Percentiles rank a stretch among this genome's conserved stretches.
Conservation (phyloP, 1,140 invertebrate genomes). For the Zophobas atratus region DNA sequence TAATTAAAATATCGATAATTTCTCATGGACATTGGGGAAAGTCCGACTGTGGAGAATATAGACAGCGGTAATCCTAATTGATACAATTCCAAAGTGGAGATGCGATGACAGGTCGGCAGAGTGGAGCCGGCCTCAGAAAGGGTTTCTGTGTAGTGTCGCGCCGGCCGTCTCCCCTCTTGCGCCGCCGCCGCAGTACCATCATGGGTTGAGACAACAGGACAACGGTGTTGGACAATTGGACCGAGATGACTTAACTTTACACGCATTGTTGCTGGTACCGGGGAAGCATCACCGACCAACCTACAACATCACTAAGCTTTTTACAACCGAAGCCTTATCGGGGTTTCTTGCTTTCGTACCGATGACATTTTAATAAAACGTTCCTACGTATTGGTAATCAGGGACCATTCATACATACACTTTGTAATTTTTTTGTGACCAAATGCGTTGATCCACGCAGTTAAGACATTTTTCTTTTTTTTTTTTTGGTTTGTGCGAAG, state of each 20-base stretch:
- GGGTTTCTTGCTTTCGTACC: not conserved
- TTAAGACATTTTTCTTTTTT: too few species aligned
- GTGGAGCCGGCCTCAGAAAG: slow-evolving; percentile 64
- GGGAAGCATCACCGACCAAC: slow-evolving; percentile 20
- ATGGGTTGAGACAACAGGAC: slow-evolving; percentile 30
- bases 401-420: not conserved
- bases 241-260: slow-evolving; percentile 60
- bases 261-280: not conserved
- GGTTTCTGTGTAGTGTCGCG: slow-evolving; percentile 65
- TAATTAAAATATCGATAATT: slow-evolving; percentile 47
- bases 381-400: not conserved
- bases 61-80: slow-evolving; percentile 63
- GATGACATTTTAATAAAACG: slow-evolving; percentile 35
- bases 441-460: not conserved
- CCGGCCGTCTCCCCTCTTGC: slow-evolving; percentile 47
- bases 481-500: too few species aligned
- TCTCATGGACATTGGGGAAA: slow-evolving; percentile 21
- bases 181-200: slow-evolving; percentile 8
- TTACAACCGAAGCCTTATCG: slow-evolving; percentile 23
- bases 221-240: slow-evolving; percentile 44
- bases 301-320: slow-evolving; percentile 30
- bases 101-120: slow-evolving; percentile 58
- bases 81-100: slow-evolving; percentile 61
- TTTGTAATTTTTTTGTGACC: not conserved
- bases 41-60: slow-evolving; percentile 14